Conservation (phyloP, 2,888 invertebrate genomes). For the Dascillus cervinus region DNA sequence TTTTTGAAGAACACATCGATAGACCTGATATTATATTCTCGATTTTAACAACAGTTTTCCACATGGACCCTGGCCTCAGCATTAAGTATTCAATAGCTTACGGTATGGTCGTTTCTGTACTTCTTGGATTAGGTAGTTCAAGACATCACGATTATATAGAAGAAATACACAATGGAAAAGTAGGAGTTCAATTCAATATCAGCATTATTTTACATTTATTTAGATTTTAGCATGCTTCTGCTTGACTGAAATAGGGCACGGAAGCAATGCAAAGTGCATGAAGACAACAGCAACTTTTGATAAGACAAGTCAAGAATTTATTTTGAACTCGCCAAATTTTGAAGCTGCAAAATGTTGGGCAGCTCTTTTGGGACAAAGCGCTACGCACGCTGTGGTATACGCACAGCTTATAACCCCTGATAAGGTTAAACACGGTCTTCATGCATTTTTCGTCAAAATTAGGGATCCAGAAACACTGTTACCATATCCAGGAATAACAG, state of each 20-base stretch:
- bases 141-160: slow-evolving; percentile 53
- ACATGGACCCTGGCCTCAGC: slow-evolving; percentile 54
- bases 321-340: slow-evolving; percentile 68
- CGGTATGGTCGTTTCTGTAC: slow-evolving; percentile 57
- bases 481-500: slow-evolving; percentile 69
- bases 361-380: slow-evolving; percentile 68
- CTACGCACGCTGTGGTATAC: slow-evolving; percentile 81
- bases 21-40: too few species aligned
- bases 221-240: slow-evolving; percentile 68
- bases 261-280: slow-evolving; percentile 84
- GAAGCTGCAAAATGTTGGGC: slow-evolving; percentile 82
- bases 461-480: slow-evolving; percentile 64
- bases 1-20: too few species aligned
- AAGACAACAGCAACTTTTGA: slow-evolving; percentile 78
- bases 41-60: slow-evolving; percentile 48
- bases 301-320: slow-evolving; percentile 59
- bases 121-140: slow-evolving; percentile 57
- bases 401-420: slow-evolving; percentile 81
- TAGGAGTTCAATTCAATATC: too few species aligned
- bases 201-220: too few species aligned
- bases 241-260: slow-evolving; percentile 84
- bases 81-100: slow-evolving; percentile 57
- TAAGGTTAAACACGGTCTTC: slow-evolving; percentile 72
- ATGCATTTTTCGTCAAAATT: slow-evolving; percentile 82
- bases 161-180: slow-evolving; percentile 33